phyloP scores from a whole-genome alignment of 2,888 invertebrate species.

The Dicyrtomina minuta region DNA sequence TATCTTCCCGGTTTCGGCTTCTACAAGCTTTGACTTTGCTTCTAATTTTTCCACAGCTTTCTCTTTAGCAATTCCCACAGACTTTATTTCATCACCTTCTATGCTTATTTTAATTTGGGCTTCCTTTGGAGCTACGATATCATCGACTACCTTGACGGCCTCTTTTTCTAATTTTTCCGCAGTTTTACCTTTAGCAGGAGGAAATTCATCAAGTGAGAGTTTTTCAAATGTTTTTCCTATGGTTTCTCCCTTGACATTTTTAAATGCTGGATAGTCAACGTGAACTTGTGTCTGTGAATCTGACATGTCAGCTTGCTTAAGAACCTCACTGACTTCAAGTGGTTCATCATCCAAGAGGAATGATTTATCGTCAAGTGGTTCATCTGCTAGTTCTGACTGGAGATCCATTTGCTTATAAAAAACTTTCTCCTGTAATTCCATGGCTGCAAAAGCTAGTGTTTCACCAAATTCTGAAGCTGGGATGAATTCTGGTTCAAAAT shows the following conservation, averaged over 20 bases:
- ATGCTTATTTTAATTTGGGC: neutral
- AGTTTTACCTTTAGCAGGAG: neutral
- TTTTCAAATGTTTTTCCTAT: neutral
- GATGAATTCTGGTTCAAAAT: conserved; percentile 6
- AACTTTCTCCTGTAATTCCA: conserved; percentile 28
- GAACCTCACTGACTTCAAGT: no score
- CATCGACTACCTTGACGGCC: neutral
- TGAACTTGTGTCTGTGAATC: neutral
- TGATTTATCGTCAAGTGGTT: neutral
- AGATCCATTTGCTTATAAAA: conserved; percentile 32
- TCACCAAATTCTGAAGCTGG: conserved; percentile 7
- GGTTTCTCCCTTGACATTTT: neutral
- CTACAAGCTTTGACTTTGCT: neutral
- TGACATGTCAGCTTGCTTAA: neutral
- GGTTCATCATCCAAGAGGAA: no score
- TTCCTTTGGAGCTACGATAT: neutral
- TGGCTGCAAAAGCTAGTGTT: conserved; percentile 3
- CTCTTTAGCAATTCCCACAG: neutral
- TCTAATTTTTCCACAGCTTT: neutral
- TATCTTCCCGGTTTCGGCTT: neutral
- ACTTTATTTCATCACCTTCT: neutral
- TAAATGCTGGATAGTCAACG: neutral
- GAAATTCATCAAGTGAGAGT: neutral
- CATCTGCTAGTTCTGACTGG: conserved; percentile 16
- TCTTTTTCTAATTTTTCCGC: neutral